Conservation (phyloP, 2,113 vertebrate genomes). For the Nicator chloris region DNA sequence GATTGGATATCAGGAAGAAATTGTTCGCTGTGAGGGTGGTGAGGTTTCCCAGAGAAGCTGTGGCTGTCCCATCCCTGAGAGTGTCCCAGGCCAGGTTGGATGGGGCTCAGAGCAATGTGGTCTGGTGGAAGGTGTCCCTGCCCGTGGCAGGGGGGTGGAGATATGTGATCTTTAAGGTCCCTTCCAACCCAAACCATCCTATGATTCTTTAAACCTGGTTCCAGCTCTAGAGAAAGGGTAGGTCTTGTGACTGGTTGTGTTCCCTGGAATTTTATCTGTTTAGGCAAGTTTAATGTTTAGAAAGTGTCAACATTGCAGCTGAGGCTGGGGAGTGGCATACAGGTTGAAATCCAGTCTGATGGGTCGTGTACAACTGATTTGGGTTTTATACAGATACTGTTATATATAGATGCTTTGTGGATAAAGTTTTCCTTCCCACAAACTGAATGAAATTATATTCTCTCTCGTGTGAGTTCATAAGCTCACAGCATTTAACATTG, state of each 20-base stretch:
- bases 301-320: background rate
- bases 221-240: background rate
- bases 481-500: slow-evolving; percentile 16
- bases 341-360: background rate
- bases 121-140: background rate
- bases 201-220: background rate
- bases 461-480: slow-evolving; percentile 12
- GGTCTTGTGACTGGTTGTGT: background rate
- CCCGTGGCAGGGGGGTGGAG: background rate
- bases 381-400: background rate
- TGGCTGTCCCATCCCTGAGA: background rate
- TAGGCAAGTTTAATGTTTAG: background rate
- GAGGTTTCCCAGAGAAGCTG: fast-evolving
- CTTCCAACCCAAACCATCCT: background rate
- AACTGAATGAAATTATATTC: background rate
- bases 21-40: fast-evolving
- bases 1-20: fast-evolving
- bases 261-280: background rate
- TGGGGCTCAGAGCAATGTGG: background rate
- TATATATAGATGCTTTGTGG: background rate
- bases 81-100: fast-evolving
- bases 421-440: background rate
- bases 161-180: background rate
- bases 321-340: background rate
- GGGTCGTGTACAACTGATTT: background rate